Evolutionary conservation across 2,888 invertebrate species (phyloP).

Genomic region (Macaria notata): DNA sequence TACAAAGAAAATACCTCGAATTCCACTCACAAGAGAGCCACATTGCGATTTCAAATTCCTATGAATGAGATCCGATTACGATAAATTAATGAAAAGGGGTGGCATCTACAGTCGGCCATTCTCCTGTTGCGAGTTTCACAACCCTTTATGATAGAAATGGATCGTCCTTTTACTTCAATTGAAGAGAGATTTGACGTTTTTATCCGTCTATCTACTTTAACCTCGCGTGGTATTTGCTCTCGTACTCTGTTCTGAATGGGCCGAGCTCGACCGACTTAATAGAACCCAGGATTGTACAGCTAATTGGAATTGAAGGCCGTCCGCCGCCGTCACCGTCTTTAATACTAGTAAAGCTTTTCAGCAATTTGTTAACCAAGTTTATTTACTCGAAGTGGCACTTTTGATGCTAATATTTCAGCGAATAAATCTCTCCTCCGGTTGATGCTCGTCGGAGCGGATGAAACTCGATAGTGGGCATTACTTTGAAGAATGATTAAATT

Average conservation of each 20-base stretch:
- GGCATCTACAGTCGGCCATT: not conserved
- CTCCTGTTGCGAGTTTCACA: not conserved
- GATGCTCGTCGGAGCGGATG: constrained; percentile 13
- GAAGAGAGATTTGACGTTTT: constrained; percentile 11
- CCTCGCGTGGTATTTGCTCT: constrained; percentile 13
- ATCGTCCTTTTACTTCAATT: constrained; percentile 11
- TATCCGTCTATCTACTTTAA: constrained; percentile 8
- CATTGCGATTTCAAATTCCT: constrained; percentile 1
- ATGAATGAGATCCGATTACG: constrained; percentile 8
- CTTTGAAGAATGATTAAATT: constrained; percentile 17
- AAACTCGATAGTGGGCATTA: constrained; percentile 15
- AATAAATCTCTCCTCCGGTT: constrained; percentile 15
- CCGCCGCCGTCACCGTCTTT: constrained; percentile 6
- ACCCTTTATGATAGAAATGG: not conserved
- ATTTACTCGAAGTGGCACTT: constrained; percentile 15
- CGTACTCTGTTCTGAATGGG: constrained; percentile 14
- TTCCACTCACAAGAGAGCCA: constrained; percentile 3
- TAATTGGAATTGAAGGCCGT: constrained; percentile 18
- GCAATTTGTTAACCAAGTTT: constrained; percentile 26
- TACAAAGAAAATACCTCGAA: not conserved
- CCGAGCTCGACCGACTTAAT: constrained; percentile 11
- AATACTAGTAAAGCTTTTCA: constrained; percentile 17
- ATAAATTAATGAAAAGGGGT: constrained; percentile 5
- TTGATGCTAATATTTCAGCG: constrained; percentile 20
- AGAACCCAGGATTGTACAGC: constrained; percentile 12